Percentiles rank a stretch among this genome's conserved stretches.
These are phyloP conservation scores for Guaruba guarouba DNA, from an alignment of 2,113 vertebrate genomes.

Conservation along the genomic window DNA sequence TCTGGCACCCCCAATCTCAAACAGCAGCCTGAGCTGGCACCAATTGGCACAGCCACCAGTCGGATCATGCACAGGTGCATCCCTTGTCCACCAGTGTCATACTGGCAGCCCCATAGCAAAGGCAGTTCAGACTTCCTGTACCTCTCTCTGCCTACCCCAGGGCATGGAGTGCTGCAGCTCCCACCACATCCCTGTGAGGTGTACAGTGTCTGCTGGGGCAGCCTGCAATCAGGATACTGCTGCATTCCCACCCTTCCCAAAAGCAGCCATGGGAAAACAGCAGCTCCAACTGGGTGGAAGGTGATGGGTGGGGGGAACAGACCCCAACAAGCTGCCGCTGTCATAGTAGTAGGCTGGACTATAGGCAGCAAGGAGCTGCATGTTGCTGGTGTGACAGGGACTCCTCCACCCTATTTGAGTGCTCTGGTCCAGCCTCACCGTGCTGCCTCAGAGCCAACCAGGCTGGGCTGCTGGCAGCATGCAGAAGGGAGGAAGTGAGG, in stretches of 20 bases:
- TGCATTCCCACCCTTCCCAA: neutral
- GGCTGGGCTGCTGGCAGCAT: neutral
- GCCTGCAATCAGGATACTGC: neutral
- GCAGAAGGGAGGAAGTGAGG: neutral
- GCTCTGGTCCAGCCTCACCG: neutral
- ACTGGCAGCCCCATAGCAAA: accelerated
- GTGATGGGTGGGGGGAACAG: neutral
- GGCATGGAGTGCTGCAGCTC: neutral
- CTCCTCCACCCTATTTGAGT: neutral
- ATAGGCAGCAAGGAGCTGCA: neutral
- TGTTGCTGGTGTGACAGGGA: neutral
- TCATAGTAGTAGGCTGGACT: neutral
- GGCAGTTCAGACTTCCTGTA: too few species aligned
- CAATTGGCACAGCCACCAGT: neutral
- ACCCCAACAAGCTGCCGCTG: neutral
- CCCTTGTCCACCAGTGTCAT: accelerated
- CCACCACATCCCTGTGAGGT: accelerated
- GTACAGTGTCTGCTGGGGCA: neutral
- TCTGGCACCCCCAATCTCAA: neutral
- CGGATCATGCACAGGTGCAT: accelerated
- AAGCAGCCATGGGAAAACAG: neutral
- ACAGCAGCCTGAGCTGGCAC: neutral
- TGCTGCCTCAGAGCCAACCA: neutral
- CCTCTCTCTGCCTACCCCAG: neutral
- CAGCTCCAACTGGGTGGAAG: accelerated